Conservation (phyloP, 2,797 vertebrate genomes). For the Danio aesculapii region DNA sequence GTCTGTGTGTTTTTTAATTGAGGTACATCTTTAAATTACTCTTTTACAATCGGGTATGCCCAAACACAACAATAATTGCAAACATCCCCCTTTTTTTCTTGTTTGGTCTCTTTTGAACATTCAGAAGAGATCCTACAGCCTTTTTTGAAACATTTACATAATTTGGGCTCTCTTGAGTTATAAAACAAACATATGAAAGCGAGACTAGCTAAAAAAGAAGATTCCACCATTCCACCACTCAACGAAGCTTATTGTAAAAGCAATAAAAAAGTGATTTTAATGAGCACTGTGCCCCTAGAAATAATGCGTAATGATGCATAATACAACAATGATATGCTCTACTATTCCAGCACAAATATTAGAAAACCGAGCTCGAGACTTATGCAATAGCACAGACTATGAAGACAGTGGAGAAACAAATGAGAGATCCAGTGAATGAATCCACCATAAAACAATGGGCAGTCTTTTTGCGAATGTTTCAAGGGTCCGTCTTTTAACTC, state of each 20-base stretch:
- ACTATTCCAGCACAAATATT: conserved; percentile 6
- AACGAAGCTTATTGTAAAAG: conserved; percentile 23
- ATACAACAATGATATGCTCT: conserved; percentile 23
- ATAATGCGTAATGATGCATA: conserved; percentile 36
- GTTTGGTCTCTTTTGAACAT: not conserved
- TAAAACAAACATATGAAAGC: conserved; percentile 1
- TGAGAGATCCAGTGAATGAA: conserved; percentile 19
- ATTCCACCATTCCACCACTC: conserved; percentile 2
- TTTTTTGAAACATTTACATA: not conserved
- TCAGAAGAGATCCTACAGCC: not conserved
- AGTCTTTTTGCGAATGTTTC: conserved; percentile 23
- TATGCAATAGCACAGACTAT: not conserved
- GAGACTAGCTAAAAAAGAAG: not conserved
- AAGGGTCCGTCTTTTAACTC: conserved; percentile 22
- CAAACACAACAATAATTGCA: not conserved
- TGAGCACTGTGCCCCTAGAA: conserved; percentile 11
- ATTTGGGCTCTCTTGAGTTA: not conserved
- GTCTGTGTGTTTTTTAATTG: no score
- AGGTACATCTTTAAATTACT: not conserved
- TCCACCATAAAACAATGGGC: conserved; percentile 24
- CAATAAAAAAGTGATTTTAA: conserved; percentile 29
- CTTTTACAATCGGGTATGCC: not conserved
- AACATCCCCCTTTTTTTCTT: not conserved
- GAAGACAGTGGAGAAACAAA: conserved; percentile 17
- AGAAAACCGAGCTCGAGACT: conserved; percentile 13